These are phyloP conservation scores for Amitus sp. DNA, from an alignment of 2,888 invertebrate species.

Conservation along the genomic window DNA sequence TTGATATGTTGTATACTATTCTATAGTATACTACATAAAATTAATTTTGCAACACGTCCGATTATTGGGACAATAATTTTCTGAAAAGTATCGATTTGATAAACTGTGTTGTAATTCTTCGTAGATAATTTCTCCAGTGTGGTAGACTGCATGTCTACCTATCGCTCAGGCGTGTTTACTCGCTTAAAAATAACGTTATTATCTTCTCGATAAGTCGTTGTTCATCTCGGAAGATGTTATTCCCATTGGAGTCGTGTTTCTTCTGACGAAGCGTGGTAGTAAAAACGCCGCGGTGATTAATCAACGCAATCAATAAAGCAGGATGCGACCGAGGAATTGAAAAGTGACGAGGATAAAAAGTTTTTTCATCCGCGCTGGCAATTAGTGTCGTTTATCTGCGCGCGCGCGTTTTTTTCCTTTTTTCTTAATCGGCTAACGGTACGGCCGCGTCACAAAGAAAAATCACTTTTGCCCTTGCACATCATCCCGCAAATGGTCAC, in stretches of 20 bases:
- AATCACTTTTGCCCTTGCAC: conserved; percentile 16
- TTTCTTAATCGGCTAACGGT: conserved; percentile 8
- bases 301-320: too few relatives aligned
- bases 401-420: too few relatives aligned
- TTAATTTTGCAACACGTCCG: too few relatives aligned
- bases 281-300: too few relatives aligned
- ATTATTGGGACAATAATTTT: too few relatives aligned
- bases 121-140: too few relatives aligned
- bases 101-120: too few relatives aligned
- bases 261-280: neutral
- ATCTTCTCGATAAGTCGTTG: neutral
- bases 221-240: neutral
- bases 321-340: too few relatives aligned
- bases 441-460: conserved; percentile 7
- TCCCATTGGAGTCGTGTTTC: neutral
- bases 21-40: too few relatives aligned
- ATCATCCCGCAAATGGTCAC: conserved; percentile 15
- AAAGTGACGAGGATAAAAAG: too few relatives aligned
- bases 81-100: conserved; percentile 26
- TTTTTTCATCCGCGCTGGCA: conserved; percentile 2
- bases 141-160: conserved; percentile 34
- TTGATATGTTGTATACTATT: too few relatives aligned
- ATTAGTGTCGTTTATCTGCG: neutral
- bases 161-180: conserved; percentile 24
- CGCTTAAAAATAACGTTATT: conserved; percentile 6